Evolutionary conservation across 2,888 invertebrate genomes (phyloP).

Genomic region (Carcina quercana): DNA sequence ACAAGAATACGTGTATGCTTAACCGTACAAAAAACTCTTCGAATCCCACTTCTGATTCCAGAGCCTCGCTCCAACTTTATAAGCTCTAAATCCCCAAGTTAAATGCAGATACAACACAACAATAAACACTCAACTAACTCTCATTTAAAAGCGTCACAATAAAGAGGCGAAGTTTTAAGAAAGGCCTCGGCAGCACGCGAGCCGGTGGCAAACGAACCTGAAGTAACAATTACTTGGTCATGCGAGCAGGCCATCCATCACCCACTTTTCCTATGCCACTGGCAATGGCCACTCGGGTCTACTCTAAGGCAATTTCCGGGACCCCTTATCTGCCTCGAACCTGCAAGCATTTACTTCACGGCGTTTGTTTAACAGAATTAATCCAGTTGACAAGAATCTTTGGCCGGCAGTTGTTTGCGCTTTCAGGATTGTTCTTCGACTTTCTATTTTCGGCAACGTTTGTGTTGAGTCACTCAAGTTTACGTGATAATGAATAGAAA

Average conservation of each 20-base stretch:
- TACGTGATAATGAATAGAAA: too few species aligned
- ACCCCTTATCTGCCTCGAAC: conserved; percentile 53
- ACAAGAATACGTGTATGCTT: too few species aligned
- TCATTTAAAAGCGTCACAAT: conserved; percentile 38
- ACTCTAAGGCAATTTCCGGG: conserved; percentile 70
- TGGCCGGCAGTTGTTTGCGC: conserved; percentile 31
- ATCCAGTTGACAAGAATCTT: conserved; percentile 48
- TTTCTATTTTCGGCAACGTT: conserved; percentile 2
- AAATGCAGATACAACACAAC: too few species aligned
- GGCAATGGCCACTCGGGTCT: conserved; percentile 53
- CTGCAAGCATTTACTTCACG: conserved; percentile 49
- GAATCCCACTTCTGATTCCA: too few species aligned
- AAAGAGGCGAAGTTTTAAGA: conserved; percentile 41
- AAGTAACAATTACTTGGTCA: conserved; percentile 70
- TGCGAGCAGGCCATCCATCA: conserved; percentile 68
- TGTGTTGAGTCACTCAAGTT: too few species aligned
- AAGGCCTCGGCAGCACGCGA: conserved; percentile 23
- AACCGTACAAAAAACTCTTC: too few species aligned
- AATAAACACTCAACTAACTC: conserved; percentile 27
- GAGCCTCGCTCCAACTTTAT: too few species aligned
- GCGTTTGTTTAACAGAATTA: conserved; percentile 69
- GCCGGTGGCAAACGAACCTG: conserved; percentile 42
- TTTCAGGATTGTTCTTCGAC: conserved; percentile 5
- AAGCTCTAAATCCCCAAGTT: not conserved
- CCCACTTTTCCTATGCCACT: conserved; percentile 53